Evolutionary conservation across 2,113 vertebrate species (phyloP), one percentile per base, ranked within the genome.

Genomic region (Silurus glanis): DNA sequence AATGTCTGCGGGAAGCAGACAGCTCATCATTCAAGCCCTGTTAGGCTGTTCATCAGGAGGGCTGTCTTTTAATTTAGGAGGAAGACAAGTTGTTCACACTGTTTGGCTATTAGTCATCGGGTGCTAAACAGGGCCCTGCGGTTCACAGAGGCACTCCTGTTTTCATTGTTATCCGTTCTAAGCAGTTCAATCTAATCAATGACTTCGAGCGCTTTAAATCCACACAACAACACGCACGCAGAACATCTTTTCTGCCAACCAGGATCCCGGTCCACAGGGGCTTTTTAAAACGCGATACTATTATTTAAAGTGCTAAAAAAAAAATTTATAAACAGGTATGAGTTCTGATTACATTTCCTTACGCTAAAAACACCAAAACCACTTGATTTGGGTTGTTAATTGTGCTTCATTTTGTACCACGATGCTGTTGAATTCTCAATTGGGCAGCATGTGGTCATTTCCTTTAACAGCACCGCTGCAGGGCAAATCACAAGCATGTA

Each of bases 21-120:
- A 79, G 64, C 84, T 85, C 82, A 87, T 88, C 89, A 84, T 85
- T 89, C 87, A 74, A 55, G 84, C 76, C 28, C 53, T 55, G 86
- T 86, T 84, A 83, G 64, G 62, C 75, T 74, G 85, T 88, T 87
- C 83, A 87, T 90, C 87, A 80, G 82, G 45, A 23, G 59, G 58
- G 80, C 59, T n/a, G 78, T 74, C 78, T 86, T 90, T 89, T 90
- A 83, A 86, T 89, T 86, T 80, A 55, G 45, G 61, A 25, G 81
- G 81, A 87, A 61, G 75, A 69, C 71, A 53, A 64, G 64, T 82
- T 25, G 62, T 28, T 80, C 53, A 23, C 79, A 76, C 71, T 81
- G 84, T 84, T 83, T 74, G 55, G 86, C 87, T 74, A 89, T 90
- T 89, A 74, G 79, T 89, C 83, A 86, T 84, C 86, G 45, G 28